phyloP scores from a whole-genome alignment of 2,888 invertebrate genomes.

The Furcula furcula region DNA sequence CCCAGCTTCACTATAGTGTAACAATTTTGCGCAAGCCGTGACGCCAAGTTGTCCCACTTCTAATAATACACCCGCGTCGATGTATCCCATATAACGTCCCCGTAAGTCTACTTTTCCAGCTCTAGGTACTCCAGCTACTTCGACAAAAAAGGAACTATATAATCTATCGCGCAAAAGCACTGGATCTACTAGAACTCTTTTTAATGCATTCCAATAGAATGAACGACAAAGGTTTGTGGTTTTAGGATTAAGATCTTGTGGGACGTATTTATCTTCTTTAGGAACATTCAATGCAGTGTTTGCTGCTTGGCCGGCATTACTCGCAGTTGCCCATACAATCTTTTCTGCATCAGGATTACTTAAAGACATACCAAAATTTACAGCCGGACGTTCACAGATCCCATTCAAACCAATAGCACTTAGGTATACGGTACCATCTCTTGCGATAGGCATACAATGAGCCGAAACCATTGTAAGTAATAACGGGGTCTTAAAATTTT shows the following conservation, averaged over 20 bases:
- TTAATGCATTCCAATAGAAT: conserved; percentile 67
- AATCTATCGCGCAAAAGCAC: conserved; percentile 41
- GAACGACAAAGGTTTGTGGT: conserved; percentile 41
- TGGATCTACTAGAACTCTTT: conserved; percentile 59
- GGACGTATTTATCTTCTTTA: conserved; percentile 54
- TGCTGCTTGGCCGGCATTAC: conserved; percentile 46
- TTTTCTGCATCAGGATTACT: conserved; percentile 47
- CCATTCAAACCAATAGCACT: conserved; percentile 56
- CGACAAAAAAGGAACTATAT: conserved; percentile 49
- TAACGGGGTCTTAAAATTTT: conserved; percentile 41
- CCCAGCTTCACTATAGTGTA: conserved; percentile 46
- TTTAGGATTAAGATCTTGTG: conserved; percentile 40
- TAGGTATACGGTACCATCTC: conserved; percentile 61
- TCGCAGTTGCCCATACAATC: conserved; percentile 58
- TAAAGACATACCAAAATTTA: conserved; percentile 58
- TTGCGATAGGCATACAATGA: conserved; percentile 58
- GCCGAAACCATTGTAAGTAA: conserved; percentile 61
- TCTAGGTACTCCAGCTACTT: conserved; percentile 66
- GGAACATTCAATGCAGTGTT: conserved; percentile 47
- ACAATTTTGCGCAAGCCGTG: conserved; percentile 48
- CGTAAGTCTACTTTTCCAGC: conserved; percentile 60
- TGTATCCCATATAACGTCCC: conserved; percentile 60
- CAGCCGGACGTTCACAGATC: conserved; percentile 34
- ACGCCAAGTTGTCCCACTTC: conserved; percentile 57
- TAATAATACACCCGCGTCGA: conserved; percentile 57